A percentile compares a stretch with the other conserved stretches of the same genome.
phyloP scores from a whole-genome alignment of 2,797 vertebrate species.

The Dicrostonyx torquatus region DNA sequence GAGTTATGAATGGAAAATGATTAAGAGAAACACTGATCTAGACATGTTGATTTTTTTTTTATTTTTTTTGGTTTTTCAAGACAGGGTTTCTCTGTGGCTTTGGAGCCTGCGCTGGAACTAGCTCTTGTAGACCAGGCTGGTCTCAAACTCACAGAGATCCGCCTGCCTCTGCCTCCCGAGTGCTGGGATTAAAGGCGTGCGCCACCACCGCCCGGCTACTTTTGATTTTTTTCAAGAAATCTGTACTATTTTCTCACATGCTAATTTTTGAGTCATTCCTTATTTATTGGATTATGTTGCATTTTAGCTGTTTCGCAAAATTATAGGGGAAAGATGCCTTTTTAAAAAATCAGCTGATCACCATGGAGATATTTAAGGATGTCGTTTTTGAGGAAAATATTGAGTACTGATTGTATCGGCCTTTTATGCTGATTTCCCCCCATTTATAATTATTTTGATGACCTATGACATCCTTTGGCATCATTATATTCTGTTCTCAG shows the following conservation, averaged over 20 bases:
- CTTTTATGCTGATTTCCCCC: not conserved
- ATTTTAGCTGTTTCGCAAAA: constrained; percentile 53
- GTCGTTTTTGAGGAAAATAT: constrained; percentile 58
- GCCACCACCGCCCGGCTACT: too few relatives aligned
- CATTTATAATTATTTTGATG: constrained; percentile 50
- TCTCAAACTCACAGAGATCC: too few relatives aligned
- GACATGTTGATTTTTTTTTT: not conserved
- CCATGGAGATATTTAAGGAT: constrained; percentile 52
- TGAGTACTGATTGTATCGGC: not conserved
- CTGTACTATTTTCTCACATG: constrained; percentile 40
- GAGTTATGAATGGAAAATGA: constrained; percentile 47
- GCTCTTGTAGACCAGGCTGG: too few relatives aligned
- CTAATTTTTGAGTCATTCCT: constrained; percentile 51
- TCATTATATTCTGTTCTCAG: constrained; percentile 12
- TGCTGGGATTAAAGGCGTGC: too few relatives aligned
- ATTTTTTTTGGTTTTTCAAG: too few relatives aligned
- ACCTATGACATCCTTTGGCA: not conserved
- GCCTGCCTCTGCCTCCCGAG: too few relatives aligned
- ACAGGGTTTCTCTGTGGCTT: too few relatives aligned
- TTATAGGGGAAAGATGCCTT: constrained; percentile 20
- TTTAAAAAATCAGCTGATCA: not conserved
- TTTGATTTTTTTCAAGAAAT: constrained; percentile 45
- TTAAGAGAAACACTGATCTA: constrained; percentile 37
- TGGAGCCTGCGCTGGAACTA: too few relatives aligned
- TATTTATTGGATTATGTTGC: constrained; percentile 35